Conservation (phyloP, 1,140 invertebrate species). For the Asbolus verrucosus region DNA sequence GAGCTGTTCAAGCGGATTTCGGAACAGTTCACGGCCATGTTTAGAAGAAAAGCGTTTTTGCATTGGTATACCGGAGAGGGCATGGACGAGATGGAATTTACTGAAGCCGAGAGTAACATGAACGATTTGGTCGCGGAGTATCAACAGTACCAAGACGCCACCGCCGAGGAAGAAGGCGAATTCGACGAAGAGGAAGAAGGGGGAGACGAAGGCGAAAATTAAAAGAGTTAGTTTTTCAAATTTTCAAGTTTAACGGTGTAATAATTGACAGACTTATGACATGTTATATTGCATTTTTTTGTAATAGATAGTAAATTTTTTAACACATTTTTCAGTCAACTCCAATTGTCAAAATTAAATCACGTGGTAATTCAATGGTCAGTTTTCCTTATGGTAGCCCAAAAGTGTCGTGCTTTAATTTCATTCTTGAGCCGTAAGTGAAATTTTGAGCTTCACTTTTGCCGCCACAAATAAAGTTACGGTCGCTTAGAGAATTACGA, state of each 20-base stretch:
- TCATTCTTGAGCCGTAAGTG: no score
- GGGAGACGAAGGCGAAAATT: constrained; percentile 22
- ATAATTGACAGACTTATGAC: constrained; percentile 19
- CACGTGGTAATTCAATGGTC: constrained; percentile 1
- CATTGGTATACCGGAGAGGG: constrained; percentile 83
- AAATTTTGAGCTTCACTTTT: no score
- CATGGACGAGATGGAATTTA: constrained; percentile 89
- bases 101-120: constrained; percentile 85
- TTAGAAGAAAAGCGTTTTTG: constrained; percentile 86
- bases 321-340: constrained; percentile 13
- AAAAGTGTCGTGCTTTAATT: no score
- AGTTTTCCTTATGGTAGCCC: constrained; percentile 6
- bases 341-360: constrained; percentile 6
- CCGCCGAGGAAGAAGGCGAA: constrained; percentile 85
- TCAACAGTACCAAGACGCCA: constrained; percentile 93
- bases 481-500: no score
- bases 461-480: no score
- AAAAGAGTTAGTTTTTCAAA: neutral
- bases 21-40: constrained; percentile 89
- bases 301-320: constrained; percentile 38
- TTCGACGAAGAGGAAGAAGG: constrained; percentile 75
- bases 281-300: constrained; percentile 32
- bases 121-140: constrained; percentile 92
- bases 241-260: constrained; percentile 27
- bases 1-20: constrained; percentile 88